Percentiles rank a stretch among this genome's conserved stretches.
These are phyloP conservation scores for Drosophila kohkoa DNA, from an alignment of 1,140 invertebrate genomes.

Conservation along the genomic window DNA sequence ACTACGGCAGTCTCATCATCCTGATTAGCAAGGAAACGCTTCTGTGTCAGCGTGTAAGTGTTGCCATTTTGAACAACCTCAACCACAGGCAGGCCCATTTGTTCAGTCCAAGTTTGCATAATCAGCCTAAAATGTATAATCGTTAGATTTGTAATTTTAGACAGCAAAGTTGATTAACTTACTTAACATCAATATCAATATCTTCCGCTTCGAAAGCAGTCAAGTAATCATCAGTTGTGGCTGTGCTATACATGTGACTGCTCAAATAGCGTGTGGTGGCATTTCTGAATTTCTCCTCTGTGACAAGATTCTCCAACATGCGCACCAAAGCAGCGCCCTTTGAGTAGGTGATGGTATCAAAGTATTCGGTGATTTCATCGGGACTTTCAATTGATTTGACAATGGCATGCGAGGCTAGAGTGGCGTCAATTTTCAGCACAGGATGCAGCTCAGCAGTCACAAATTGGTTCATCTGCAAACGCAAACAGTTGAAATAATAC, in stretches of 20 bases:
- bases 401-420: conserved; percentile 94
- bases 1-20: conserved; percentile 85
- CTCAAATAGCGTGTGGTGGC: conserved; percentile 91
- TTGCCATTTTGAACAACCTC: conserved; percentile 86
- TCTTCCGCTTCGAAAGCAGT: conserved; percentile 86
- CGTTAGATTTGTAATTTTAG: background rate
- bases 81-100: conserved; percentile 96
- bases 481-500: conserved; percentile 49
- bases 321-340: conserved; percentile 96
- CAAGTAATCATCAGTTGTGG: conserved; percentile 92
- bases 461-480: conserved; percentile 89
- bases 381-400: conserved; percentile 93
- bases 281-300: conserved; percentile 89
- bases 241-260: conserved; percentile 90
- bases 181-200: conserved; percentile 86
- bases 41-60: conserved; percentile 89
- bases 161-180: conserved; percentile 21
- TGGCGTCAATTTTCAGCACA: conserved; percentile 91
- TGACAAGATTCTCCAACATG: conserved; percentile 95
- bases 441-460: conserved; percentile 89
- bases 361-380: conserved; percentile 96
- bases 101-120: conserved; percentile 96
- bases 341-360: conserved; percentile 96
- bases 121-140: conserved; percentile 86
- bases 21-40: conserved; percentile 90